A percentile compares a stretch with the other conserved stretches of the same genome.
These are phyloP conservation scores for Monochamus saltuarius DNA, from an alignment of 1,140 invertebrate species.

Conservation along the genomic window DNA sequence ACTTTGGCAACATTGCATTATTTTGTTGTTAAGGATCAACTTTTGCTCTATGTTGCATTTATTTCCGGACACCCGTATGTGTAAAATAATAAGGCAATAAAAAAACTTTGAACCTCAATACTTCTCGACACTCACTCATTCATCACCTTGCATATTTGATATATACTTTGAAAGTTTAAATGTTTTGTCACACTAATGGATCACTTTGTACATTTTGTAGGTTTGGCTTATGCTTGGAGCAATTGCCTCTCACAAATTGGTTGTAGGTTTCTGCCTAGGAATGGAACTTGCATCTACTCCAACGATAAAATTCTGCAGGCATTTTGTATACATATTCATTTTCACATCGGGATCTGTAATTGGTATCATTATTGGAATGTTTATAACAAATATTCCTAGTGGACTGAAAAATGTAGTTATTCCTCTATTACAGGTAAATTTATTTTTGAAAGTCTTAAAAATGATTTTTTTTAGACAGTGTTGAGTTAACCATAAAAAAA, in stretches of 20 bases:
- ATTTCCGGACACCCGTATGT: too few species aligned
- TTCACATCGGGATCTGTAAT: constrained; percentile 67
- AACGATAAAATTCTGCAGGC: constrained; percentile 51
- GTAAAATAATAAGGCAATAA: too few species aligned
- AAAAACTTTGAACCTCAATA: too few species aligned
- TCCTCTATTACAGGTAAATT: constrained; percentile 59
- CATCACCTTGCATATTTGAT: too few species aligned
- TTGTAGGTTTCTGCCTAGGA: constrained; percentile 77
- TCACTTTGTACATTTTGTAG: constrained; percentile 52
- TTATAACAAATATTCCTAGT: constrained; percentile 55
- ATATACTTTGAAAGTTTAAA: too few species aligned
- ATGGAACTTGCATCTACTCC: constrained; percentile 63
- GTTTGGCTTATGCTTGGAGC: constrained; percentile 70
- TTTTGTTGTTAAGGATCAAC: too few species aligned
- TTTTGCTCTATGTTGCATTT: too few species aligned
- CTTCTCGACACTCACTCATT: too few species aligned
- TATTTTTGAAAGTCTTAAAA: background rate
- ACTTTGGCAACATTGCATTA: too few species aligned
- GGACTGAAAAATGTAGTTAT: constrained; percentile 54
- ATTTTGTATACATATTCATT: constrained; percentile 61
- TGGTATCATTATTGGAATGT: constrained; percentile 66
- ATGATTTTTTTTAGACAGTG: background rate
- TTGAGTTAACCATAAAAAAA: too few species aligned
- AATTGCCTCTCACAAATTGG: constrained; percentile 73
- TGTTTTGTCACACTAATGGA: too few species aligned